phyloP scores from a whole-genome alignment of 2,888 invertebrate genomes.

The Chirona hameri region DNA sequence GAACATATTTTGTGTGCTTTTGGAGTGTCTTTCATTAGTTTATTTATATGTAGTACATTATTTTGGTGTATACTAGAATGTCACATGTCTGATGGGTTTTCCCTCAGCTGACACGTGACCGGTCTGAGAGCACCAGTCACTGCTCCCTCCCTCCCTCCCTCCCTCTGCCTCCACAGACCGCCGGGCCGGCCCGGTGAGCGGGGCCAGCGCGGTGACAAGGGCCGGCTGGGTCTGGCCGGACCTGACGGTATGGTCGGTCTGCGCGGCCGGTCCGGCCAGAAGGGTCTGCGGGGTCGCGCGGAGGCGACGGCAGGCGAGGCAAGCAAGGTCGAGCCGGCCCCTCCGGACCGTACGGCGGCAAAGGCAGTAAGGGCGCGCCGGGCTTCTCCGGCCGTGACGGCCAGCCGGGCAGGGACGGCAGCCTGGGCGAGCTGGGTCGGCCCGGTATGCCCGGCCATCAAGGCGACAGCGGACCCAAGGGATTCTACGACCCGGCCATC shows the following conservation, averaged over 20 bases:
- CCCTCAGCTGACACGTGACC: too few species aligned
- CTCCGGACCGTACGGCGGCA: slow-evolving; percentile 37
- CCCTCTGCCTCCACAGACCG: not conserved
- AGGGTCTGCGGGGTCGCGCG: slow-evolving; percentile 41
- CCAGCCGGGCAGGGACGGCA: slow-evolving; percentile 36
- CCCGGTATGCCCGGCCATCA: slow-evolving; percentile 37
- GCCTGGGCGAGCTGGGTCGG: slow-evolving; percentile 35
- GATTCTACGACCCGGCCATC: slow-evolving; percentile 36
- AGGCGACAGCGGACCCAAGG: slow-evolving; percentile 39
- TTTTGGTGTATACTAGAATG: too few species aligned
- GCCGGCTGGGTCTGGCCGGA: slow-evolving; percentile 34
- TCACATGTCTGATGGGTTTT: too few species aligned
- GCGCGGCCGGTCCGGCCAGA: slow-evolving; percentile 37
- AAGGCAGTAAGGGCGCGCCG: slow-evolving; percentile 40
- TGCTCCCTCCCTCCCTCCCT: not conserved
- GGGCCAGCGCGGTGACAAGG: slow-evolving; percentile 38
- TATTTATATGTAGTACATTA: too few species aligned
- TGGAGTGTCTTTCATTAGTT: too few species aligned
- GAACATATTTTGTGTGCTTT: too few species aligned
- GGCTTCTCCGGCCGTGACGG: slow-evolving; percentile 39
- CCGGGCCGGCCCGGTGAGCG: slow-evolving; percentile 30
- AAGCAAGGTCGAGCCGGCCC: slow-evolving; percentile 39
- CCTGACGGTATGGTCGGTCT: slow-evolving; percentile 29
- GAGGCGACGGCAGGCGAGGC: slow-evolving; percentile 40
- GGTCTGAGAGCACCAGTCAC: too few species aligned